Conservation (phyloP, 2,113 vertebrate genomes). For the Embiotoca jacksoni region DNA sequence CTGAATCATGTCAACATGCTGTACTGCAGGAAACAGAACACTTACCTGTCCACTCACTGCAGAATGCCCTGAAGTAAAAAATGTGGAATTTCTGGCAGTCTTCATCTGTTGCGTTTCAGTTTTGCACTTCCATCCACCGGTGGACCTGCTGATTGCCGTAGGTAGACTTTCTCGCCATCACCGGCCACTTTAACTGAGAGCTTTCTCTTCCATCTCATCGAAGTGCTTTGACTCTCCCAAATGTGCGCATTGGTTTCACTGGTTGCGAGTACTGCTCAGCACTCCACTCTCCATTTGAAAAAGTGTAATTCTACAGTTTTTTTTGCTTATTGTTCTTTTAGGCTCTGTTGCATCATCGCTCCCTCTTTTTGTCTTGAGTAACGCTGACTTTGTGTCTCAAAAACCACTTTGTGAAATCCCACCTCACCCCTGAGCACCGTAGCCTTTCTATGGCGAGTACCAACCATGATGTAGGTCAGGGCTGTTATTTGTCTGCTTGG, state of each 20-base stretch:
- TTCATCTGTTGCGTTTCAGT: conserved; percentile 39
- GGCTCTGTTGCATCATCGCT: conserved; percentile 9
- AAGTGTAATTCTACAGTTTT: conserved; percentile 26
- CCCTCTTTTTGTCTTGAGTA: conserved; percentile 9
- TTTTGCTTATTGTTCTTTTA: conserved; percentile 14
- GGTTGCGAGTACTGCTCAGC: background rate
- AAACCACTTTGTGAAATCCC: conserved; percentile 31
- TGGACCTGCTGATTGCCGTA: conserved; percentile 26
- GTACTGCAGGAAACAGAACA: conserved; percentile 19
- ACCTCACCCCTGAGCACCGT: conserved; percentile 1
- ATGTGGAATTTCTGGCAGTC: conserved; percentile 11
- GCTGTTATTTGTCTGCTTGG: background rate
- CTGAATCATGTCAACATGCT: conserved; percentile 17
- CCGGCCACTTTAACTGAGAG: conserved; percentile 24
- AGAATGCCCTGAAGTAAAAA: conserved; percentile 11
- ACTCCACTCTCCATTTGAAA: conserved; percentile 9
- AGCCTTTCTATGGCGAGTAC: background rate
- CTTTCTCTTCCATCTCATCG: conserved; percentile 39
- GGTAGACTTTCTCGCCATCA: conserved; percentile 25
- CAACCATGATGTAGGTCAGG: conserved; percentile 26
- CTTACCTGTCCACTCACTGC: conserved; percentile 12
- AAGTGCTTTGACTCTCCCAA: conserved; percentile 25
- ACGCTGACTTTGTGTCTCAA: background rate
- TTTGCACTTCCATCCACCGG: conserved; percentile 38
- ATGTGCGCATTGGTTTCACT: conserved; percentile 18